Percentiles rank a stretch among this genome's conserved stretches.
Evolutionary conservation across 2,797 vertebrate genomes (phyloP).

Genomic region (Sphaeramia orbicularis): DNA sequence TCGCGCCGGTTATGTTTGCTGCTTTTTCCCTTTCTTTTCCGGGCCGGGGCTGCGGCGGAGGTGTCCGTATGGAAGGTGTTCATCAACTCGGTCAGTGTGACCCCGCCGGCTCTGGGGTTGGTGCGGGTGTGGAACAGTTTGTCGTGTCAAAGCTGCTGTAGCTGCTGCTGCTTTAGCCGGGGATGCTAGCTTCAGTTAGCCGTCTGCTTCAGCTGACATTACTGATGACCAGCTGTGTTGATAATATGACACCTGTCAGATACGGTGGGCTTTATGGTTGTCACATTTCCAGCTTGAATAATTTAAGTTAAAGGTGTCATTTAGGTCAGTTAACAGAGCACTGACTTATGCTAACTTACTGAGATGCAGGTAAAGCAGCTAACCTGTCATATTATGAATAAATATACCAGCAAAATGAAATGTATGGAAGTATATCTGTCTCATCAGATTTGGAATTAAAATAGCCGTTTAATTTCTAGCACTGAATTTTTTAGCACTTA

Average conservation of each 20-base stretch:
- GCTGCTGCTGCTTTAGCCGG: slow-evolving; percentile 64
- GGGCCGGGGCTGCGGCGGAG: slow-evolving; percentile 75
- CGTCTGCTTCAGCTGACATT: no score
- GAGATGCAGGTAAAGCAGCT: neutral
- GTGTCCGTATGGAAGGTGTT: slow-evolving; percentile 89
- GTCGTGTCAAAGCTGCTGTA: slow-evolving; percentile 6
- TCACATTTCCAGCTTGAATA: no score
- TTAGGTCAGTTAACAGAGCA: neutral
- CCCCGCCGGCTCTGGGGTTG: neutral
- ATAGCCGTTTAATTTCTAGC: no score
- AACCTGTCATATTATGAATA: neutral
- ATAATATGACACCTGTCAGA: neutral
- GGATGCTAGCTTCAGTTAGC: no score
- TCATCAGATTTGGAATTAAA: no score
- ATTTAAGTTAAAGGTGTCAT: no score
- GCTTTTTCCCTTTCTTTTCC: slow-evolving; percentile 61
- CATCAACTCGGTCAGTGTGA: slow-evolving; percentile 85
- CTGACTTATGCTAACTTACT: neutral
- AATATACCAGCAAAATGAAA: neutral
- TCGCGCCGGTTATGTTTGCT: slow-evolving; percentile 57
- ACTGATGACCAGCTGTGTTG: no score
- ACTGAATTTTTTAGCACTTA: no score
- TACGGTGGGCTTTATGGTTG: no score
- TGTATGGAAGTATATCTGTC: neutral
- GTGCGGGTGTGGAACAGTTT: neutral